Percentiles rank a stretch among this genome's conserved stretches.
These are phyloP conservation scores for Drosophila eugracilis DNA, from an alignment of 1,140 invertebrate genomes.

Conservation along the genomic window DNA sequence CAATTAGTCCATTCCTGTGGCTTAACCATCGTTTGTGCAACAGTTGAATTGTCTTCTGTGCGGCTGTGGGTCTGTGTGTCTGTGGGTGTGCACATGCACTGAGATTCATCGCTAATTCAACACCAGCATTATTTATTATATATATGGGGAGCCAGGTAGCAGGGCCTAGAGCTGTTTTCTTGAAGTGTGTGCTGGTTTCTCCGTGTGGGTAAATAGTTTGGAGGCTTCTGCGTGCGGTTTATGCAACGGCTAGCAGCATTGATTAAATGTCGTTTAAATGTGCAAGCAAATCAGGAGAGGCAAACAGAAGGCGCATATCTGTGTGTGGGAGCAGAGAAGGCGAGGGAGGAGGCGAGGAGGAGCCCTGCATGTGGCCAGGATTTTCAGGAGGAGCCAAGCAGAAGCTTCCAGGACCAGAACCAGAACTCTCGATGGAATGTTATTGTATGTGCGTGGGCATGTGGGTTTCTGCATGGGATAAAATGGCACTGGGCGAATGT, in stretches of 20 bases:
- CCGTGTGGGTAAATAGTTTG: conserved; percentile 53
- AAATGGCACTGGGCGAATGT: conserved; percentile 43
- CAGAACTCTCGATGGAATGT: conserved; percentile 25
- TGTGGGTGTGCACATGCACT: conserved; percentile 1
- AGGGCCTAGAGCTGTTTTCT: not conserved
- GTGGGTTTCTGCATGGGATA: conserved; percentile 1
- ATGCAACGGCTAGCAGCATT: conserved; percentile 57
- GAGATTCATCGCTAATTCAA: too few species aligned
- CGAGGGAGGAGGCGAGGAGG: not conserved
- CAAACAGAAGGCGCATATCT: conserved; percentile 6
- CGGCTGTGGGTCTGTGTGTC: too few species aligned
- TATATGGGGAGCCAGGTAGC: too few species aligned
- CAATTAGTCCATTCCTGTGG: conserved; percentile 33
- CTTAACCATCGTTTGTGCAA: conserved; percentile 33
- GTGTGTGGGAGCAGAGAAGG: not conserved
- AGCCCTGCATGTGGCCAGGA: conserved; percentile 35
- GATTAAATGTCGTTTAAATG: conserved; percentile 80
- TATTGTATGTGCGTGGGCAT: conserved; percentile 34
- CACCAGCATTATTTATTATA: too few species aligned
- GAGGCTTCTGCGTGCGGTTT: conserved; percentile 56
- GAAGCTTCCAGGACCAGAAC: not conserved
- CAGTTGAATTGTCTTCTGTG: conserved; percentile 40
- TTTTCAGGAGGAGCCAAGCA: conserved; percentile 3
- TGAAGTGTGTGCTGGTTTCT: conserved; percentile 7
- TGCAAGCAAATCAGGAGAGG: conserved; percentile 69